Percentiles rank a stretch among this genome's conserved stretches.
phyloP scores from a whole-genome alignment of 2,888 invertebrate genomes.

The Diaprepes abbreviatus region DNA sequence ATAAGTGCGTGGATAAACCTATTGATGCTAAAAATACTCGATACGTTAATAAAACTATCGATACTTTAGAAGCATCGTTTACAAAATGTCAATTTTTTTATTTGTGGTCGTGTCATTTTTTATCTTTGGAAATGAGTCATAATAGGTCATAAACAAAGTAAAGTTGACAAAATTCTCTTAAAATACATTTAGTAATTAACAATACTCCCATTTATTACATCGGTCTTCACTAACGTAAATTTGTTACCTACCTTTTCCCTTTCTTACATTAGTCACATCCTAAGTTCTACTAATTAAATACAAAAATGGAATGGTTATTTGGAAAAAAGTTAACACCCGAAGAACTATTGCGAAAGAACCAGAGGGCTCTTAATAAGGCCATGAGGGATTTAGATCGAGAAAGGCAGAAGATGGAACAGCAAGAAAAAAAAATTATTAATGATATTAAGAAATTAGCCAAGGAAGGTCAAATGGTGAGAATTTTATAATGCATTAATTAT shows the following conservation, averaged over 20 bases:
- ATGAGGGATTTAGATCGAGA: constrained; percentile 97
- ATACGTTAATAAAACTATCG: no score
- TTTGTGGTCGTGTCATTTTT: no score
- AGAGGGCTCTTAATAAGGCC: constrained; percentile 96
- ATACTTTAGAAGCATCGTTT: no score
- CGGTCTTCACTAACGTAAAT: no score
- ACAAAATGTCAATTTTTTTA: no score
- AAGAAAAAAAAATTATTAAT: constrained; percentile 97
- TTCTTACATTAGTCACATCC: background rate
- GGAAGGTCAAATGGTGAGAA: constrained; percentile 95
- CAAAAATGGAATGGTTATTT: constrained; percentile 92
- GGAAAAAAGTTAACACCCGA: constrained; percentile 97
- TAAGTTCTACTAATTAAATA: background rate
- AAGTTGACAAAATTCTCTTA: background rate
- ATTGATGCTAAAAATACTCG: no score
- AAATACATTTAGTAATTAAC: background rate
- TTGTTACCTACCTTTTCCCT: no score
- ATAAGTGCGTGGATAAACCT: no score
- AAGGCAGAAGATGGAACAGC: constrained; percentile 95
- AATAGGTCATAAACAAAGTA: constrained; percentile 1
- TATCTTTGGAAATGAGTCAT: constrained; percentile 10
- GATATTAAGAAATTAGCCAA: constrained; percentile 99
- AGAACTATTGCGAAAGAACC: constrained; percentile 98
- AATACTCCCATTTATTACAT: no score
- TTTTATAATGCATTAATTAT: no score